These are phyloP conservation scores for Drosophila formosana DNA, from an alignment of 2,888 invertebrate species.

Conservation along the genomic window DNA sequence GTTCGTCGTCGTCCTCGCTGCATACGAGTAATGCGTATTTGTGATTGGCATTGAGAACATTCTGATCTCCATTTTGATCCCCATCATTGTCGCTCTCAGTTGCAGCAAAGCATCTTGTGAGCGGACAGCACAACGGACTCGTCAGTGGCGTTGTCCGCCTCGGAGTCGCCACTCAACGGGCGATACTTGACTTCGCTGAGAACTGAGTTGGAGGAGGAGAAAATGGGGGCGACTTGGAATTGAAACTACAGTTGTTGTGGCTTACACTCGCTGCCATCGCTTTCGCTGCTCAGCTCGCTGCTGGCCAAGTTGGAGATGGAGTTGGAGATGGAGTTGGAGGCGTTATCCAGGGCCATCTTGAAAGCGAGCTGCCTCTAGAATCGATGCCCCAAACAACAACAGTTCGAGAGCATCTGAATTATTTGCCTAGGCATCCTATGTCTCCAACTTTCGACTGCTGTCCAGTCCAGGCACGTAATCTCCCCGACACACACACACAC, in stretches of 20 bases:
- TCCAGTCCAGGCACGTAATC: conserved; percentile 42
- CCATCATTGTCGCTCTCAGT: conserved; percentile 31
- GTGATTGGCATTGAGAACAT: too few relatives aligned
- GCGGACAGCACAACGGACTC: conserved; percentile 59
- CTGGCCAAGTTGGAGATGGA: conserved; percentile 7
- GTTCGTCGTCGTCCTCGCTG: conserved; percentile 49
- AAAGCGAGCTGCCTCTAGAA: neutral
- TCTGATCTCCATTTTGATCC: conserved; percentile 6
- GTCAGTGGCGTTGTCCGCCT: conserved; percentile 26
- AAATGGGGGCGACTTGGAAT: neutral
- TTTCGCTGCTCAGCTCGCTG: conserved; percentile 38
- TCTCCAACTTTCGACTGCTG: conserved; percentile 10
- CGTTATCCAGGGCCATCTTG: conserved; percentile 28
- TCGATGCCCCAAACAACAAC: neutral
- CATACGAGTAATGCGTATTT: conserved; percentile 25
- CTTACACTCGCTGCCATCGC: conserved; percentile 34
- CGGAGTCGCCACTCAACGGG: conserved; percentile 45
- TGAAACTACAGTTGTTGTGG: neutral
- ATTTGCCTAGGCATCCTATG: conserved; percentile 38
- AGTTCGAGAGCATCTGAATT: conserved; percentile 26
- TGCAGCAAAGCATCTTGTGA: conserved; percentile 66
- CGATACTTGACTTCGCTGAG: conserved; percentile 37
- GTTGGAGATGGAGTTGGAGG: neutral
- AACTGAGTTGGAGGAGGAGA: conserved; percentile 1
- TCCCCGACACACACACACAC: conserved; percentile 4